Conservation (phyloP, 64 coral and sea anemone genomes). For the Montipora efflorescens region DNA sequence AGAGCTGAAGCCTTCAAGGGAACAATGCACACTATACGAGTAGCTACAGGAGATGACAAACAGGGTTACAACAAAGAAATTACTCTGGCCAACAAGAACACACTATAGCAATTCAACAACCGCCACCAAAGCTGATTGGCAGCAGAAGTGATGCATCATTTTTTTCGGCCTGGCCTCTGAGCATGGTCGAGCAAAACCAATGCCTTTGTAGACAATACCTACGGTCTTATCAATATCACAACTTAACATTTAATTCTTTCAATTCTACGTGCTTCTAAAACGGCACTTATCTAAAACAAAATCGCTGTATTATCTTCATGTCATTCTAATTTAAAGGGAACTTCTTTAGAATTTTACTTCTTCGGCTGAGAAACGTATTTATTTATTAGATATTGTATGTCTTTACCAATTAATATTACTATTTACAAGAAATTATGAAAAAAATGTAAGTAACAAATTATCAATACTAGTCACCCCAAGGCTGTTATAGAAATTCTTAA, state of each 20-base stretch:
- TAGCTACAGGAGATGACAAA: background rate
- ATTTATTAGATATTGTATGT: slow-evolving; percentile 5
- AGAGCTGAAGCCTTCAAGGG: background rate
- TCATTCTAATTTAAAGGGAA: background rate
- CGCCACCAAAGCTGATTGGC: background rate
- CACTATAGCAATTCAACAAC: background rate
- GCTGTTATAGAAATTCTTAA: slow-evolving; percentile 5
- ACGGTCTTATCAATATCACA: background rate
- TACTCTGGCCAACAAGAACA: background rate
- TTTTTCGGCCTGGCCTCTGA: too few relatives aligned
- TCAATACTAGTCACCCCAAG: slow-evolving; percentile 8
- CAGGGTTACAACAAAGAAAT: background rate
- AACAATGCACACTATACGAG: background rate
- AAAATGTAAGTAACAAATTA: slow-evolving; percentile 10
- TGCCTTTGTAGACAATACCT: too few relatives aligned
- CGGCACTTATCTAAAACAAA: background rate
- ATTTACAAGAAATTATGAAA: slow-evolving; percentile 34
- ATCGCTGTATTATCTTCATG: background rate
- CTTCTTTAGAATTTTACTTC: background rate
- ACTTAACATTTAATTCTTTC: background rate
- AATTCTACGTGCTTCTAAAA: background rate
- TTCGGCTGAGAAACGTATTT: background rate
- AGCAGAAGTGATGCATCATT: background rate
- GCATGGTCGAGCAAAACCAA: too few relatives aligned
- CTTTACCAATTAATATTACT: background rate